Base-by-base conservation (phyloP, 2,797 vertebrate species). In the Fundulus diaphanus region DNA sequence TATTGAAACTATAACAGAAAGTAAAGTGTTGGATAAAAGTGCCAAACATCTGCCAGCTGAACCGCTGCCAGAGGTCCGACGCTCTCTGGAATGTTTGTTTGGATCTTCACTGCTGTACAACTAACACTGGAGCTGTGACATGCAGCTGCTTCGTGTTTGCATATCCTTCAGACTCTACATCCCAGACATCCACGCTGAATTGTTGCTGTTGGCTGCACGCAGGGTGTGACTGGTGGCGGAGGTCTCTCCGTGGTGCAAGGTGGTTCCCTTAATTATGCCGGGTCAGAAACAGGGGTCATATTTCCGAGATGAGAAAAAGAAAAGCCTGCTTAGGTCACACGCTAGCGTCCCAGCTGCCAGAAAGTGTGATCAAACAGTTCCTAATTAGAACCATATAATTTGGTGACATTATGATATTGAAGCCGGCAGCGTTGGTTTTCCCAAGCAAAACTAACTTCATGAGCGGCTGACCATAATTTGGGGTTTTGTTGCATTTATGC, bases 371-470 rank as follows among this genome's bases (percentile, higher is more conserved):
- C 93, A 94, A 94, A 95, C 84, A 72, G 89, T 92, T 94, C 91
- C 88, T 92, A 94, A 93, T 94, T 93, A 93, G 91, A 94, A 95
- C 76, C 93, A 86, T 95, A 90, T 94, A 86, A 95, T 95, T 95
- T 94, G 88, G 89, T 88, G 88, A 92, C 93, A 92, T 94, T 92
- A 92, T 92, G 88, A 94, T 95, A 94, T 95, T 95, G 92, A 94
- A 94, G 90, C 94, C 92, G 94, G 94, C 93, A 93, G 92, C 85
- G 12, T 93, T 79, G 95, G 93, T 93, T 95, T 93, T 92, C 92
- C 87, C 90, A 93, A 94, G 93, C 89, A 94, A 95, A 95, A 94
- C 93, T 93, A 91, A 95, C 93, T 94, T 94, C 86, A 94, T 89
- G 87, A 88, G 93, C 76, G 90, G 91, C 93, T 92, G 89, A 95